These are phyloP conservation scores for Periplaneta americana DNA, from an alignment of 1,140 invertebrate species.

Conservation along the genomic window DNA sequence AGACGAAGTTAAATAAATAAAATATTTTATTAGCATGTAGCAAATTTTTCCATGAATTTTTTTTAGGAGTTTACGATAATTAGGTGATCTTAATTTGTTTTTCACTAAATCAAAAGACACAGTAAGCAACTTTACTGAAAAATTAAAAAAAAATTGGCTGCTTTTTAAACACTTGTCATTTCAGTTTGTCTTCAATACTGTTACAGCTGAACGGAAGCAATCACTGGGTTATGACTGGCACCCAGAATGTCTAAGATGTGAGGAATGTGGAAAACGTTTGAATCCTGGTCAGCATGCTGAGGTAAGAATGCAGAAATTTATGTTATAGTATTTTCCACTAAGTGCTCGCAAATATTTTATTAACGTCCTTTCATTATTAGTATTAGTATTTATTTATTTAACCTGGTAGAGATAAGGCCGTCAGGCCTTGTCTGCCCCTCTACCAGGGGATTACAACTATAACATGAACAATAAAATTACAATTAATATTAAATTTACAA, in stretches of 20 bases:
- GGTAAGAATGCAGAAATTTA: slow-evolving; percentile 39
- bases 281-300: slow-evolving; percentile 86
- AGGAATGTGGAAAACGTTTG: slow-evolving; percentile 86
- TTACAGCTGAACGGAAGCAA: slow-evolving; percentile 82
- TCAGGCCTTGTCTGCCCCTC: no score
- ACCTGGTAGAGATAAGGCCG: no score
- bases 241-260: slow-evolving; percentile 82
- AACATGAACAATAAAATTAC: no score
- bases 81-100: background rate
- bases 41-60: no score
- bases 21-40: no score
- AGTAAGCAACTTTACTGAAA: background rate
- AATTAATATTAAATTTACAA: no score
- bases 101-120: background rate
- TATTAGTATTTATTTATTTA: no score
- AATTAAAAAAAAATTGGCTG: background rate
- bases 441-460: no score
- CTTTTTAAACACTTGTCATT: slow-evolving; percentile 7
- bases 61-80: background rate
- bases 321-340: no score
- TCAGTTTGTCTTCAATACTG: slow-evolving; percentile 8
- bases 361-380: no score
- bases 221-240: slow-evolving; percentile 92
- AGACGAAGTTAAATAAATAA: no score
- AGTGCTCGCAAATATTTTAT: no score